A percentile compares a stretch with the other conserved stretches of the same genome.
Conservation (phyloP, 2,113 vertebrate genomes). For the Syrmaticus mikado region DNA sequence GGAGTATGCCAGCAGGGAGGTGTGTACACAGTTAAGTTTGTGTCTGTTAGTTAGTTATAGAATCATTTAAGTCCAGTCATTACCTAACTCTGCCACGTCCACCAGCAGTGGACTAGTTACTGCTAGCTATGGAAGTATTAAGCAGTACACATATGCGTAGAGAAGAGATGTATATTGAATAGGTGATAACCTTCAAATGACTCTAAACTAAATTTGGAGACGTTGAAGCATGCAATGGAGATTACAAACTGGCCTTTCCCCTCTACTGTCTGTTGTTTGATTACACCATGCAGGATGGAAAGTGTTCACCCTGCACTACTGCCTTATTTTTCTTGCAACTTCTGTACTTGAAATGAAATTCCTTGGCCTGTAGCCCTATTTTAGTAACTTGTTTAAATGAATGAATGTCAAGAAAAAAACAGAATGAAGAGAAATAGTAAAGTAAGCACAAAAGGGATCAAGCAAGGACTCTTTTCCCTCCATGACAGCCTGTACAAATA, state of each 20-base stretch:
- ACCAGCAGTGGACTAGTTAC: neutral
- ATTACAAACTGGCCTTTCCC: neutral
- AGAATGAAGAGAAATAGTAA: neutral
- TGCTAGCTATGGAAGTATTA: neutral
- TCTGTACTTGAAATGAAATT: neutral
- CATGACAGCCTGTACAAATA: neutral
- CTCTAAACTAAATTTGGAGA: neutral
- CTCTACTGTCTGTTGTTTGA: neutral
- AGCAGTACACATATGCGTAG: neutral
- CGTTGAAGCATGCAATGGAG: neutral
- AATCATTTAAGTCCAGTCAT: neutral
- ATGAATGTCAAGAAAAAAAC: neutral
- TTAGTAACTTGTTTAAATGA: neutral
- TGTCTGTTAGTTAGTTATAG: neutral
- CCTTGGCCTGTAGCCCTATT: neutral
- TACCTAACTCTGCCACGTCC: neutral
- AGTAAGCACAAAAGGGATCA: neutral
- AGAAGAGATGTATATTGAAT: neutral
- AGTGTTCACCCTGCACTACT: neutral
- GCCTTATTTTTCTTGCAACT: neutral
- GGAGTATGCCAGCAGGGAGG: rapidly evolving
- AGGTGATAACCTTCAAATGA: neutral
- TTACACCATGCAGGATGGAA: neutral
- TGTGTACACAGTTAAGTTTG: too few relatives aligned
- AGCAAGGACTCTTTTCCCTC: neutral